Base-by-base conservation (phyloP, 2,797 vertebrate species). In the Leptatherina wallacei region DNA sequence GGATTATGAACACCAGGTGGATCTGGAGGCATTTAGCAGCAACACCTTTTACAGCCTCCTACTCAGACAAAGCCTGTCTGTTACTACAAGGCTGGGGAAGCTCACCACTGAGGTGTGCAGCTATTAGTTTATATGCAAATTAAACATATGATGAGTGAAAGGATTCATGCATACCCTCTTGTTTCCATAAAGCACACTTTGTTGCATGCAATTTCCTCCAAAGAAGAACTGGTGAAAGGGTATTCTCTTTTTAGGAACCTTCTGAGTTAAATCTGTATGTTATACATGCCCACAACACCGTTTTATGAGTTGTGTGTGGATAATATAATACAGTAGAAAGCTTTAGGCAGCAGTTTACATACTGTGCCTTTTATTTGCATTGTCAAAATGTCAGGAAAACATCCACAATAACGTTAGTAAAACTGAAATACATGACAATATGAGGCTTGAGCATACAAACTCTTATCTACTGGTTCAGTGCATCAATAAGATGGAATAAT, bases 21-120 rank as follows among this genome's bases (percentile, higher is more conserved):
- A 98, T 80, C 91, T 98, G 7, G 97, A 98, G 56, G 92, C 93
- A 0, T 99, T 98, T 71, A 95, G 95, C 79, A 94, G 95, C 69
- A 92, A 89, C 55, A 88, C 91, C 47, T 98, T 98, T 91, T 98
- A 96, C 61, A 93, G 92, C 56, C 92, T 96, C 6, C 89, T 98
- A 68, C 92, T 95, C 56, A 94, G 88, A n/a, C 97, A 98, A 73
- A 97, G 96, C 11, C 86, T 95, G 13, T 92, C 95, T 0, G 94
- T 99, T 69, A 98, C 96, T 0, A 70, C 84, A 27, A 93, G 85
- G 0, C 92, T 99, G 76, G 94, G 94, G 24, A 94, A 95, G 54
- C 93, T 95, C 77, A 96, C 94, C 75, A 93, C 95, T 35, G 96
- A 99, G 96, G 97, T 97, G 47, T 54, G 52, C 35, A 44, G 33